Evolutionary conservation across 92 coral and sea anemone genomes (phyloP).

Genomic region (Porites cylindrica): DNA sequence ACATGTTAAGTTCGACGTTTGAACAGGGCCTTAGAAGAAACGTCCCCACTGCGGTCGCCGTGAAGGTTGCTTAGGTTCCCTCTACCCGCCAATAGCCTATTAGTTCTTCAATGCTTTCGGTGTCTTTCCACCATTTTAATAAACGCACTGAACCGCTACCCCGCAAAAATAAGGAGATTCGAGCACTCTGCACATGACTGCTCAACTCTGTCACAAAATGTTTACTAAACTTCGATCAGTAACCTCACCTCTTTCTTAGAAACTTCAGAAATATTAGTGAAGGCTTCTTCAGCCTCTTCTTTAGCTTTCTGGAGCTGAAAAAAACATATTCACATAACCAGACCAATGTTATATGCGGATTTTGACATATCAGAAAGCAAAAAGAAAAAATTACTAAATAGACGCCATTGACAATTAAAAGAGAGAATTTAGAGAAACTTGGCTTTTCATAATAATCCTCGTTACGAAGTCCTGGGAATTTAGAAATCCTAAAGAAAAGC

Average conservation of each 20-base stretch:
- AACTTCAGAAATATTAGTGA: conserved; percentile 84
- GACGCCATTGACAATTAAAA: neutral
- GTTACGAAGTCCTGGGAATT: neutral
- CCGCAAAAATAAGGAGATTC: no score
- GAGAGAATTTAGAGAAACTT: neutral
- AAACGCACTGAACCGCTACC: no score
- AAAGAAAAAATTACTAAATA: no score
- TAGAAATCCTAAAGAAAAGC: no score
- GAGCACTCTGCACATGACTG: no score
- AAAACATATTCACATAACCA: neutral
- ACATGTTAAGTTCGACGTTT: no score
- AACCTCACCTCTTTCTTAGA: conserved; percentile 84
- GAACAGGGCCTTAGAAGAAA: no score
- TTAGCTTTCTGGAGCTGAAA: conserved; percentile 85
- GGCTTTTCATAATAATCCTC: neutral
- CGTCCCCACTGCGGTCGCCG: no score
- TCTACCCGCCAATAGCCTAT: no score
- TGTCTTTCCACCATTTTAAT: no score
- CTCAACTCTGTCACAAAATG: neutral
- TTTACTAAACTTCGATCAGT: neutral
- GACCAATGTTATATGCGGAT: neutral
- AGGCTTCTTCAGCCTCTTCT: conserved; percentile 87
- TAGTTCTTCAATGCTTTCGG: no score
- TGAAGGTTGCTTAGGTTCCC: no score
- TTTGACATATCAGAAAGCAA: neutral